Conservation (phyloP, 2,113 vertebrate species). For the Gallinago paraguaiae region DNA sequence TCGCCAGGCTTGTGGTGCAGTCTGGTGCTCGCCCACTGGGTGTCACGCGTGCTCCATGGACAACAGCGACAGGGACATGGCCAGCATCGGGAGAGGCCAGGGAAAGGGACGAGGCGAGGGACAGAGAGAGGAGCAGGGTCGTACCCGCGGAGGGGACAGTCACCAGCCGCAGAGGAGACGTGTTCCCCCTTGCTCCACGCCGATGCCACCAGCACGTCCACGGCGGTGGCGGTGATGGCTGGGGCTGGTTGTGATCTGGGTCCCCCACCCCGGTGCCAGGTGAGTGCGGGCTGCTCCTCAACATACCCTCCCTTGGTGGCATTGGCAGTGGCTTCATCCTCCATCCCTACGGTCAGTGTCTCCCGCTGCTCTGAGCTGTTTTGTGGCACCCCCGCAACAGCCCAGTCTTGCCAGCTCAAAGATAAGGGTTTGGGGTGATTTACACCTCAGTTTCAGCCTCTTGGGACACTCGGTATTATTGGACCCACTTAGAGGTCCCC, state of each 20-base stretch:
- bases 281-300: neutral
- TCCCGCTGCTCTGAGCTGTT: neutral
- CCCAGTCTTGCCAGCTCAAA: neutral
- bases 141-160: neutral
- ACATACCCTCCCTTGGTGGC: neutral
- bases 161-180: neutral
- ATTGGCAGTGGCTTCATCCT: accelerated
- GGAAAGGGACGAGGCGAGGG: neutral
- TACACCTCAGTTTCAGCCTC: neutral
- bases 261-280: accelerated
- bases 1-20: neutral
- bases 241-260: neutral
- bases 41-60: constrained; percentile 37
- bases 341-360: accelerated
- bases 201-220: neutral
- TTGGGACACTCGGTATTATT: accelerated
- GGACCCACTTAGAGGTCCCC: too few species aligned
- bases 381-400: neutral
- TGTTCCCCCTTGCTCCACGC: neutral
- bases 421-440: neutral
- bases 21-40: neutral
- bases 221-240: neutral
- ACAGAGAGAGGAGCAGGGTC: neutral
- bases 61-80: accelerated
- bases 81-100: accelerated